phyloP scores from a whole-genome alignment of 2,113 vertebrate species.

The Platycercus adscitus region DNA sequence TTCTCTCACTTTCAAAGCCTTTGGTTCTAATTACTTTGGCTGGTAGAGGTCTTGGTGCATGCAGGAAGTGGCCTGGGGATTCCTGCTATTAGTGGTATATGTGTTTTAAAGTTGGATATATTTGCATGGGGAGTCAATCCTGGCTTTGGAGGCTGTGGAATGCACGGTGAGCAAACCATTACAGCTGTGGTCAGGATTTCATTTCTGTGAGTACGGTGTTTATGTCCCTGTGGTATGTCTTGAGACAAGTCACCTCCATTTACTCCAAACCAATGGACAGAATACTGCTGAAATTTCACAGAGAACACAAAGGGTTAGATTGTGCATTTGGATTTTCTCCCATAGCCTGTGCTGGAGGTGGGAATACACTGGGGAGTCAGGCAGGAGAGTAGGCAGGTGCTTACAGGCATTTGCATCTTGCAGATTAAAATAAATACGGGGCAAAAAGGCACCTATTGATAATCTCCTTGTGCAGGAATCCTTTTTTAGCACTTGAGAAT shows the following conservation, averaged over 20 bases:
- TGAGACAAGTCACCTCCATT: background rate
- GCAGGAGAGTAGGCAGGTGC: background rate
- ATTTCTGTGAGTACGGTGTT: rapidly evolving
- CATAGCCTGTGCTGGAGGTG: background rate
- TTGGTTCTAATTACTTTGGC: background rate
- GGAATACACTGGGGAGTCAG: background rate
- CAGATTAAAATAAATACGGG: background rate
- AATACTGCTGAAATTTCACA: background rate
- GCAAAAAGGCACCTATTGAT: background rate
- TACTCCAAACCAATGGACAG: rapidly evolving
- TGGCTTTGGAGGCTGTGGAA: background rate
- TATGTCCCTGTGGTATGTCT: rapidly evolving
- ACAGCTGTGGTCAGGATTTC: background rate
- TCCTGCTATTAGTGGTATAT: rapidly evolving
- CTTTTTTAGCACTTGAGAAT: background rate
- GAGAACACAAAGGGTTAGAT: rapidly evolving
- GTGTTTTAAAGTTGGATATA: rapidly evolving
- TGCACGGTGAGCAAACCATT: background rate
- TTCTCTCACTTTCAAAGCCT: background rate
- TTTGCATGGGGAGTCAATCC: rapidly evolving
- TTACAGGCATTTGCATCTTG: background rate
- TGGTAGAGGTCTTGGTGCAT: background rate
- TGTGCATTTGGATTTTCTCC: background rate
- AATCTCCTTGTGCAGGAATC: background rate
- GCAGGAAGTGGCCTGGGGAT: background rate